Conservation (phyloP, 2,888 invertebrate genomes). For the Meteorus colon region DNA sequence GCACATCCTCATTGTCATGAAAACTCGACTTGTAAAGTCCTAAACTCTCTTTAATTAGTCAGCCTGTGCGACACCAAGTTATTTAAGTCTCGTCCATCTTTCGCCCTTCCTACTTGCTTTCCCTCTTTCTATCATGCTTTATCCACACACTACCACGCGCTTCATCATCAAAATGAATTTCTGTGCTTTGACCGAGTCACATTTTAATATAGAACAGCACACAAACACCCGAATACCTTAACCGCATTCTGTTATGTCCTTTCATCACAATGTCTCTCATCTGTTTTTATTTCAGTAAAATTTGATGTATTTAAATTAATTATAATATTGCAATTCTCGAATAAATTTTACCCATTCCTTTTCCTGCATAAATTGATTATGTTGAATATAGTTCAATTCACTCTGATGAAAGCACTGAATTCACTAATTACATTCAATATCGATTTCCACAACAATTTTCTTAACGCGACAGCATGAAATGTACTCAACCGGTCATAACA, state of each 20-base stretch:
- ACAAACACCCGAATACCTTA: neutral
- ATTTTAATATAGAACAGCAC: neutral
- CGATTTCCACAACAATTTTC: neutral
- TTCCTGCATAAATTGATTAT: neutral
- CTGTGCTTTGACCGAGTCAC: constrained; percentile 16
- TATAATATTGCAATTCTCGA: too few relatives aligned
- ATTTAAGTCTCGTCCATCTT: constrained; percentile 40
- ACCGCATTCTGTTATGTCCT: neutral
- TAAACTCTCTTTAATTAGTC: constrained; percentile 44
- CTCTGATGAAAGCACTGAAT: neutral
- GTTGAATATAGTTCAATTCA: neutral
- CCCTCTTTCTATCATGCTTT: neutral
- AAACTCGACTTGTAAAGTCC: constrained; percentile 41
- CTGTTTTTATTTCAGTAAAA: neutral
- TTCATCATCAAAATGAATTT: constrained; percentile 38
- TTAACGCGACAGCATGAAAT: neutral
- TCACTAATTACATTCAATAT: neutral
- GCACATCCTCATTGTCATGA: constrained; percentile 22
- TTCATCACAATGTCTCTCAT: neutral
- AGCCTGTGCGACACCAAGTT: constrained; percentile 33
- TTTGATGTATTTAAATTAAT: neutral
- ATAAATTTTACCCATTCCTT: neutral
- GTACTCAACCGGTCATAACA: neutral
- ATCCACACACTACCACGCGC: neutral
- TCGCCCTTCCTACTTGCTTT: neutral